Evolutionary conservation across 2,113 vertebrate genomes (phyloP).

Genomic region (Ranitomeya variabilis): DNA sequence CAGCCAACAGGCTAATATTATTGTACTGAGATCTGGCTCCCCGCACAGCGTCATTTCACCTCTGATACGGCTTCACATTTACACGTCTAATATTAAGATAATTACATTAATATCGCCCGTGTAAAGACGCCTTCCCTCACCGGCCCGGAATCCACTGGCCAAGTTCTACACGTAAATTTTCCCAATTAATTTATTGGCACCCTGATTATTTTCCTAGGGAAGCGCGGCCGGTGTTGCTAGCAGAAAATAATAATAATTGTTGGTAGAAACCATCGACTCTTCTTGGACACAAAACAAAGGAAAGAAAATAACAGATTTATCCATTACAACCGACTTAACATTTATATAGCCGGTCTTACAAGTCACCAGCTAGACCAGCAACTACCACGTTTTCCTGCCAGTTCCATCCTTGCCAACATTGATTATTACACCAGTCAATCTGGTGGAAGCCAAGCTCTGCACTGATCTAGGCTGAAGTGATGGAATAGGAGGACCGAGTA

Average conservation of each 20-base stretch:
- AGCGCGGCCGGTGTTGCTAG: not conserved
- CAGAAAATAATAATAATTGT: conserved; percentile 8
- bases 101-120: not conserved
- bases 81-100: conserved; percentile 19
- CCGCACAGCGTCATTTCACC: conserved; percentile 12
- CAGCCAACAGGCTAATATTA: conserved; percentile 48
- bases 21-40: conserved; percentile 29
- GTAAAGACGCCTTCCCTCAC: not conserved
- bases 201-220: not conserved
- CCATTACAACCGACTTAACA: not conserved
- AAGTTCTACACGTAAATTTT: not conserved
- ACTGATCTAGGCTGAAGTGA: not conserved
- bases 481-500: not conserved
- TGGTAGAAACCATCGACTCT: conserved; percentile 26
- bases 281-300: conserved; percentile 24
- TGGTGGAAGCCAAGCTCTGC: not conserved
- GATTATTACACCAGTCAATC: conserved; percentile 3
- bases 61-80: conserved; percentile 29
- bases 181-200: not conserved
- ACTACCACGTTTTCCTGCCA: not conserved
- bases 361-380: conserved; percentile 2
- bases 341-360: not conserved
- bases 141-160: not conserved
- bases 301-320: not conserved
- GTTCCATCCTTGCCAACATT: not conserved